Base-by-base conservation (phyloP, 2,113 vertebrate species). In the Sphaerodactylus townsendi region DNA sequence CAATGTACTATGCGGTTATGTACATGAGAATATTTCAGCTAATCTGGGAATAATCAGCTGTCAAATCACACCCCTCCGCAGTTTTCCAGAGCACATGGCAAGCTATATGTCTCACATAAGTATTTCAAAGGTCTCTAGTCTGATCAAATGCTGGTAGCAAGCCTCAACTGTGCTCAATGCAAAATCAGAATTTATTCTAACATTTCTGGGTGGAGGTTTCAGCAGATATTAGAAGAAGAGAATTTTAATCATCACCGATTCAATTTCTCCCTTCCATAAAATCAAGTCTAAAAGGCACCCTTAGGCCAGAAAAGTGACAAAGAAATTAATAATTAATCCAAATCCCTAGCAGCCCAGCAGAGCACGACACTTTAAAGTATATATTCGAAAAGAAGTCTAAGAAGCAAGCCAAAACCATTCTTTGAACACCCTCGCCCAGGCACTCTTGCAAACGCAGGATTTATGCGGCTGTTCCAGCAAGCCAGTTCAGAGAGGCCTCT, bases 361-460 rank as follows among this genome's bases (percentile, higher is more conserved):
- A 88, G 86, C 88, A 87, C 90, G 92, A 93, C 92, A 92, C 92
- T 91, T 93, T 84, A 89, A 91, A 92, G 88, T 72, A 50, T 28
- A 72, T 1, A 72, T 78, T 44, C 56, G 81, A 82, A 88, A 88
- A 19, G 78, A 84, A 91, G 87, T 85, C 1, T 0, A 0, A 83
- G 88, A 77, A 84, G 75, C 88, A 87, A 86, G 68, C 72, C 86
- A 92, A 92, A 92, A 85, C 85, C 92, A 80, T 88, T 85, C 88
- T 93, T 92, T 93, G 93, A 95, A 93, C 87, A 82, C 77, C 83
- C 0, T 39, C 0, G 0, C 83, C 91, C 80, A 9, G 35, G 90
- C 44, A 30, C 88, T 90, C 87, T 82, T 84, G 25, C 74, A 87
- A 82, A 37, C 28, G 53, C 87, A 0, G 86, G 92, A 91, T 93